Evolutionary conservation across 2,113 vertebrate genomes (phyloP).

Genomic region (Callopanchax toddi): DNA sequence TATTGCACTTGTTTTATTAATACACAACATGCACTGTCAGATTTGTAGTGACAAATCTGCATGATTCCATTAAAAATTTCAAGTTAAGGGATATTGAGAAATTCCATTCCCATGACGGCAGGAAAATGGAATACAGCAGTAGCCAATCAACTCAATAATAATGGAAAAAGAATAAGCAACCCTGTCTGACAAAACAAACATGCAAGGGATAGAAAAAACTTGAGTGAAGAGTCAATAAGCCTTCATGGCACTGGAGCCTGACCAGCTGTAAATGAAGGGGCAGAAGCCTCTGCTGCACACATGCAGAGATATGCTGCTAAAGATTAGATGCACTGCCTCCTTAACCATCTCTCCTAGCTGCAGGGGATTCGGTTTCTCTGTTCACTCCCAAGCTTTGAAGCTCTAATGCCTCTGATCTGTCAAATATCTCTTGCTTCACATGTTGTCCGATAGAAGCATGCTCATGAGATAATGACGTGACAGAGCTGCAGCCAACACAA

Average conservation of each 20-base stretch:
- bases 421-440: slow-evolving; percentile 52
- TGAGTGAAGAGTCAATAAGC: slow-evolving; percentile 36
- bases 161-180: slow-evolving; percentile 50
- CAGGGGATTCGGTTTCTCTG: slow-evolving; percentile 45
- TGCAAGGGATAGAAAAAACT: slow-evolving; percentile 24
- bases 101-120: slow-evolving; percentile 56
- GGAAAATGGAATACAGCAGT: slow-evolving; percentile 67
- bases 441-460: slow-evolving; percentile 41
- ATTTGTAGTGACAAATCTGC: slow-evolving; percentile 55
- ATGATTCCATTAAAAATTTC: slow-evolving; percentile 59
- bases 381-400: slow-evolving; percentile 59
- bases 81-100: slow-evolving; percentile 67
- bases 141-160: slow-evolving; percentile 62
- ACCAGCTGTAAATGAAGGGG: slow-evolving; percentile 48
- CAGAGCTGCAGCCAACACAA: slow-evolving; percentile 27
- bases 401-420: slow-evolving; percentile 63
- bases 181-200: slow-evolving; percentile 46
- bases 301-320: slow-evolving; percentile 25
- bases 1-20: slow-evolving; percentile 45
- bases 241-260: slow-evolving; percentile 25
- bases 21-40: slow-evolving; percentile 54
- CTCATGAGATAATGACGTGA: slow-evolving; percentile 41
- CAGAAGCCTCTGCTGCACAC: slow-evolving; percentile 28
- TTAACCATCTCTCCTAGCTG: slow-evolving; percentile 38
- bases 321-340: slow-evolving; percentile 49